Base-by-base conservation (phyloP, 1,140 invertebrate genomes). In the Himalopsyche phryganea region DNA sequence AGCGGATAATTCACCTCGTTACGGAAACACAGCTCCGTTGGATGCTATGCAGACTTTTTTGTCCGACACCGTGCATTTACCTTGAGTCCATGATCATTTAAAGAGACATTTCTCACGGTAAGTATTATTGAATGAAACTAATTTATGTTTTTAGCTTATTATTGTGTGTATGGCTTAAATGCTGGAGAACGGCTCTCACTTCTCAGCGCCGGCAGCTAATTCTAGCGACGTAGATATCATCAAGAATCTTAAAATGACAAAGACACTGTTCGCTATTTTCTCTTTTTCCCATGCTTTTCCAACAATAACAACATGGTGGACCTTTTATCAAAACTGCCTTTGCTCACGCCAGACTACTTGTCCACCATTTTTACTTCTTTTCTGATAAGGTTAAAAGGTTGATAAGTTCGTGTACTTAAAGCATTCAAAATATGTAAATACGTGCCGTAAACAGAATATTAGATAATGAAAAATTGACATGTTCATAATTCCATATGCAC, bases 141-240 rank as follows among this genome's bases (percentile, higher is more conserved):
- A 51, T 53, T 45, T 41, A 53, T 32, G 52, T 55, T 55, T 55
- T 55, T 55, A 32, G 32, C 44, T 55, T 46, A 55, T 55, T 55
- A 33, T 55, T 55, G 40, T 3, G 15, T 45, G 42, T 53, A 19
- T 6, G 32, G 35, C 5, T 40, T 40, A n/a, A n/a, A n/a, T n/a
- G n/a, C n/a, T n/a, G n/a, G n/a, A n/a, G n/a, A n/a, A 20, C 28
- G 1, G 19, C 20, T 47, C 14, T 36, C 15, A 14, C 42, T 46
- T 47, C 44, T 55, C 52, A 47, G 42, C 35, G 13, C 38, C 36
- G 15, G 10, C 23, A 28, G 23, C 9, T 28, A 28, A 3, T 28
- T 9, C 23, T 28, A 28, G 23, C 23, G 3, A 28, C 23, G 23
- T 28, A 28, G 23, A 28, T 52, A 36, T 23, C 38, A 20, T 20